Base-by-base conservation (phyloP, 30 jellyfish, hydroid and myxozoan species). In the Mastigias papua region DNA sequence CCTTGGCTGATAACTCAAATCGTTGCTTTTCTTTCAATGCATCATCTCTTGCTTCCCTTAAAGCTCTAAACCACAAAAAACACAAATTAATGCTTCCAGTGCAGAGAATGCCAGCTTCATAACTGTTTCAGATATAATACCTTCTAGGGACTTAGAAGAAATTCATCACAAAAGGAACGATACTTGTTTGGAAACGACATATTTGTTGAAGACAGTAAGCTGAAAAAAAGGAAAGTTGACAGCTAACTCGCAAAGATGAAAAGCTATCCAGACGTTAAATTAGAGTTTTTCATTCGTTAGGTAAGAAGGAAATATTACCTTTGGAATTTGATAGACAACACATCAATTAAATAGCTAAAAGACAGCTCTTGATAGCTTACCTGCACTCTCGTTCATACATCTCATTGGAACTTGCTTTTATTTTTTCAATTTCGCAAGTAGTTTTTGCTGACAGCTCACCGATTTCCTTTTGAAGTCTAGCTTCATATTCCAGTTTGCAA, bases 301-400 rank as follows among this genome's bases (percentile, higher is more conserved):
- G n/a, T n/a, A n/a, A n/a, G n/a, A n/a, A n/a, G n/a, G n/a, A n/a
- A n/a, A n/a, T n/a, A n/a, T n/a, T n/a, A n/a, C n/a, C n/a, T n/a
- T n/a, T n/a, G n/a, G n/a, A n/a, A n/a, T n/a, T n/a, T n/a, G n/a
- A n/a, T n/a, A n/a, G n/a, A n/a, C n/a, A n/a, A n/a, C n/a, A n/a
- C n/a, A n/a, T n/a, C n/a, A n/a, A n/a, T n/a, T n/a, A n/a, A n/a
- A n/a, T n/a, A n/a, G n/a, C n/a, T n/a, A n/a, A n/a, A n/a, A n/a
- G n/a, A n/a, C n/a, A n/a, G n/a, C 8, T 58, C 29, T 58, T 5
- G 8, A 20, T 23, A 8, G 21, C 74, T 76, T 23, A 88, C 98
- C 98, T 88, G 86, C 88, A 87, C 78, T 93, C 98, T 50, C 98
- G 60, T 67, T 93, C 98, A 63, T 30, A 93, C 65, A 92, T 81